Conservation (phyloP, 2,113 vertebrate species). For the Ceuthmochares aereus region DNA sequence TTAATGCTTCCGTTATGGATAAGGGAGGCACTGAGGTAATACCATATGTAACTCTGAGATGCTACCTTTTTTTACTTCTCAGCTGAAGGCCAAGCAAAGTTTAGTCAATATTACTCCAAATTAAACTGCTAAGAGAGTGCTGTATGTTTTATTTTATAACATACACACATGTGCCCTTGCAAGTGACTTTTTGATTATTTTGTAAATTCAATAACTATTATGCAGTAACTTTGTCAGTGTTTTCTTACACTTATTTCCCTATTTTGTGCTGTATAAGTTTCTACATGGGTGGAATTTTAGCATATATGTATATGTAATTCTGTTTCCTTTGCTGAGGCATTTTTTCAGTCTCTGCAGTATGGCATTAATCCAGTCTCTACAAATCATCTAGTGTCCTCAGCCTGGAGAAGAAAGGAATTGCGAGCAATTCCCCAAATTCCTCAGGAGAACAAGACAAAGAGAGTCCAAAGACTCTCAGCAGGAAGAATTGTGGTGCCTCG, state of each 20-base stretch:
- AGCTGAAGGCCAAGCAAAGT: constrained; percentile 20
- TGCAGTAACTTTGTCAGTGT: neutral
- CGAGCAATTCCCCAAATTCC: neutral
- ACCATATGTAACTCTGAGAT: neutral
- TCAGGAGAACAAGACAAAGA: neutral
- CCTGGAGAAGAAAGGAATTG: neutral
- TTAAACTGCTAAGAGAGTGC: neutral
- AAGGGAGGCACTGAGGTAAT: constrained; percentile 18
- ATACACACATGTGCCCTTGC: neutral
- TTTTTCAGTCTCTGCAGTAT: neutral
- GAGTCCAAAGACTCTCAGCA: neutral
- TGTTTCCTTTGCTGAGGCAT: neutral
- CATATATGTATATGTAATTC: neutral
- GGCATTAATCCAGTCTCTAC: neutral
- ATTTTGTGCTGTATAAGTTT: neutral
- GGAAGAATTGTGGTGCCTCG: neutral
- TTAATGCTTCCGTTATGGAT: constrained; percentile 40
- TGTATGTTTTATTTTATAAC: neutral
- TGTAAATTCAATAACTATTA: neutral
- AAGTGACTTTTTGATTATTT: neutral
- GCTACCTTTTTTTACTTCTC: neutral
- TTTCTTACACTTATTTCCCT: neutral
- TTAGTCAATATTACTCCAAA: neutral
- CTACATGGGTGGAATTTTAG: neutral
- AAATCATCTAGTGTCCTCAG: neutral